phyloP scores from a whole-genome alignment of 2,797 vertebrate species.

The Brachyalestes nurse region DNA sequence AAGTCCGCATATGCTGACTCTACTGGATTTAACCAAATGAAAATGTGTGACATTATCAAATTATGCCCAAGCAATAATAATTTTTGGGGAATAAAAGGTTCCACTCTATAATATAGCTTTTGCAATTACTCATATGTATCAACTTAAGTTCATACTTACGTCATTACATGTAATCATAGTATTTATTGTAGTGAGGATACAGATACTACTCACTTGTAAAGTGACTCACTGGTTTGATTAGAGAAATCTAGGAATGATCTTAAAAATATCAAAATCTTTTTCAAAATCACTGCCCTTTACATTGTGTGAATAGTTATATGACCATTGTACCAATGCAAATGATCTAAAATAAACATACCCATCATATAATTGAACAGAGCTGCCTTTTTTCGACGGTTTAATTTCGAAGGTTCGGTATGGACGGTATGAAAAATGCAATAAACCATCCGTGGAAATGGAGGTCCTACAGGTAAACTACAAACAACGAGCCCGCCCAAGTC shows the following conservation, averaged over 20 bases:
- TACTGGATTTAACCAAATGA: no score
- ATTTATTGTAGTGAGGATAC: not conserved
- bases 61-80: no score
- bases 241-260: no score
- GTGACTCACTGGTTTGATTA: not conserved
- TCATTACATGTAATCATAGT: not conserved
- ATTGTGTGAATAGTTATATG: not conserved
- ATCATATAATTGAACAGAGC: not conserved
- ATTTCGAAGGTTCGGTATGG: not conserved
- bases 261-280: no score
- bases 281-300: not conserved
- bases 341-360: not conserved
- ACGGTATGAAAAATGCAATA: not conserved
- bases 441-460: not conserved
- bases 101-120: no score
- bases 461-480: not conserved
- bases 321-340: not conserved
- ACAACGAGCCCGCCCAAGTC: not conserved
- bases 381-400: no score
- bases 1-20: not conserved
- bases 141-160: no score
- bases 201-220: not conserved
- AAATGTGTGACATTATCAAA: not conserved
- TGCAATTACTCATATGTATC: no score
- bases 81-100: no score